Conservation (phyloP, 2,113 vertebrate genomes). For the Nibea albiflora region DNA sequence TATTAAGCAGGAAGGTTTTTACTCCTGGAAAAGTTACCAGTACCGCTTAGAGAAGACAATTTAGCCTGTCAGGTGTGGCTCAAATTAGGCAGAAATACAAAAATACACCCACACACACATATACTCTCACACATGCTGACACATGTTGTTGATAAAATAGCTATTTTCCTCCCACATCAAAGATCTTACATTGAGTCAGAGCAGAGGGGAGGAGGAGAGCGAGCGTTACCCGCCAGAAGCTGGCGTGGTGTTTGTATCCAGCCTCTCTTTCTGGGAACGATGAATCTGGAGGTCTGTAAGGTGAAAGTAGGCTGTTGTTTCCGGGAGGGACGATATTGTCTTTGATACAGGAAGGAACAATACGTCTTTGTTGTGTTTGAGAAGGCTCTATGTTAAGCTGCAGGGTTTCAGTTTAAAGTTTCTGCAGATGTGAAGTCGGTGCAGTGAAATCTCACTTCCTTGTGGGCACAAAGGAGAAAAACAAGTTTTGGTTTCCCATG, state of each 20-base stretch:
- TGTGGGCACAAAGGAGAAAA: constrained; percentile 1
- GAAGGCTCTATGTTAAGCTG: not conserved
- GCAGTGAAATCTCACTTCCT: not conserved
- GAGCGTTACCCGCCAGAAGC: constrained; percentile 11
- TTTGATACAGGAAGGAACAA: constrained; percentile 14
- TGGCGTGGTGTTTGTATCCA: not conserved
- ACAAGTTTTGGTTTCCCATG: not conserved
- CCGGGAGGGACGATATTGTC: constrained; percentile 18
- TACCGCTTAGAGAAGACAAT: constrained; percentile 2
- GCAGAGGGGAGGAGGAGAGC: constrained; percentile 23
- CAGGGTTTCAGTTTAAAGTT: constrained; percentile 1
- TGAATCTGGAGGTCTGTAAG: constrained; percentile 3
- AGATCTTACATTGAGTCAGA: constrained; percentile 43
- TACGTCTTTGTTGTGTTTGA: constrained; percentile 36
- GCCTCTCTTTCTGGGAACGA: constrained; percentile 5
- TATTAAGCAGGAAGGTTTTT: constrained; percentile 22
- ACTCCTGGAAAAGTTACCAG: not conserved
- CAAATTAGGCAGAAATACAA: constrained; percentile 21
- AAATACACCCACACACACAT: constrained; percentile 8
- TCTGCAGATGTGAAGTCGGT: not conserved
- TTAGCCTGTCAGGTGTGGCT: constrained; percentile 37
- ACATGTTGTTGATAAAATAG: constrained; percentile 64
- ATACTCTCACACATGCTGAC: constrained; percentile 30
- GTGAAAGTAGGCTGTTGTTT: constrained; percentile 46
- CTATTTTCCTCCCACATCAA: constrained; percentile 54